Base-by-base conservation (phyloP, 2,797 vertebrate species). In the Gymnopithys bicolor region DNA sequence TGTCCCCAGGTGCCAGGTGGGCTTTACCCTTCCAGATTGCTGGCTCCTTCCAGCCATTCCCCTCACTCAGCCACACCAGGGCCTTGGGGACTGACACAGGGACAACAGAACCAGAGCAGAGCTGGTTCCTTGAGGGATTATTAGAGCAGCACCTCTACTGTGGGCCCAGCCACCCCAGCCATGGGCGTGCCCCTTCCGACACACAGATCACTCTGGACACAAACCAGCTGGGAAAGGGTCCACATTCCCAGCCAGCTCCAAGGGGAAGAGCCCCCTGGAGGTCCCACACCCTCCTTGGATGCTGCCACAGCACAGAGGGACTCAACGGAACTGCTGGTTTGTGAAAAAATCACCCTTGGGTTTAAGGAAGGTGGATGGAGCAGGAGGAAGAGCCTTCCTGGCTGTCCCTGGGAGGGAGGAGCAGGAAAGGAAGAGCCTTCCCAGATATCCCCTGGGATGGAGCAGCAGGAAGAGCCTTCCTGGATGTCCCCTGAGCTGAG, bases 171-270 rank as follows among this genome's bases (percentile, higher is more conserved):
- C 53, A 63, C 51, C 43, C 55, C 79, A 56, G 19, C 12, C 53
- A 63, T 46, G 17, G 45, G 35, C 19, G 46, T 4, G 70, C 7
- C 25, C 37, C 30, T 41, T 63, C 60, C 60, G n/a, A 23, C 21
- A 33, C 32, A 48, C 4, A 0, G 19, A 87, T 59, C 0, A 0
- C 24, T 41, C 49, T 0, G 0, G 14, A 10, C 17, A 43, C 11
- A 6, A 16, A 19, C 21, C 21, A n/a, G 19, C 19, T 2, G 14
- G 79, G 68, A 24, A 69, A 51, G 35, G 63, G 27, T 62, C 16
- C 70, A 27, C 27, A 10, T 0, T 33, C 33, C 32, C 75, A 21
- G 7, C 1, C 60, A 53, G 52, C 45, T 39, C 25, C 59, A 32
- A 9, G 35, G 35, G 16, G 63, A 76, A 10, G 0, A 56, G 46